These are phyloP conservation scores for Parelbella ahira DNA, from an alignment of 2,888 invertebrate genomes.

Conservation along the genomic window DNA sequence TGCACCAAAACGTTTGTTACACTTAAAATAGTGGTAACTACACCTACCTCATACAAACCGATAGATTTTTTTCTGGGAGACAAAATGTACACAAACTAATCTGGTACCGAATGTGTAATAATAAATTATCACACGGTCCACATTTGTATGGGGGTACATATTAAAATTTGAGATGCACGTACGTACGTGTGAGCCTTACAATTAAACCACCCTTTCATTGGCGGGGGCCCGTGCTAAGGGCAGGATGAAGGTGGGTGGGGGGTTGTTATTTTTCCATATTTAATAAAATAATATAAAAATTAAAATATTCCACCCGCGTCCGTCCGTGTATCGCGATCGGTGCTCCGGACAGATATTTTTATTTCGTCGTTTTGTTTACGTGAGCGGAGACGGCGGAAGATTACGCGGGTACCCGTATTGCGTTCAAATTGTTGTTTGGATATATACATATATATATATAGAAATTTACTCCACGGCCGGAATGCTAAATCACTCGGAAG, in stretches of 20 bases:
- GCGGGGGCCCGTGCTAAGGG: too few relatives aligned
- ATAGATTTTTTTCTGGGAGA: too few relatives aligned
- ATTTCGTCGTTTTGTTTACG: conserved; percentile 62
- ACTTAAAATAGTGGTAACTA: too few relatives aligned
- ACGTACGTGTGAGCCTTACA: conserved; percentile 40
- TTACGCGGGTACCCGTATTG: conserved; percentile 57
- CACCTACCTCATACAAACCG: too few relatives aligned
- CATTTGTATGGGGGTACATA: conserved; percentile 50
- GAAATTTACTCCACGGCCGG: too few relatives aligned
- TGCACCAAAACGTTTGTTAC: too few relatives aligned
- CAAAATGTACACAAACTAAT: too few relatives aligned
- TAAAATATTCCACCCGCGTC: conserved; percentile 72
- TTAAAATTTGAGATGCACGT: conserved; percentile 67
- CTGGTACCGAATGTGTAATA: too few relatives aligned
- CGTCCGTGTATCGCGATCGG: conserved; percentile 72
- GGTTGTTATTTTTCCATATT: conserved; percentile 61
- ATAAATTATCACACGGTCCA: too few relatives aligned
- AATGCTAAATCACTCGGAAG: too few relatives aligned
- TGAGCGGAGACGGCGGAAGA: conserved; percentile 65
- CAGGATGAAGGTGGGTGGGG: too few relatives aligned
- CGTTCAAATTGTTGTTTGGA: conserved; percentile 64
- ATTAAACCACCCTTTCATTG: conserved; percentile 42
- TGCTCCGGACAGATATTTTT: conserved; percentile 64
- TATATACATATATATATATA: too few relatives aligned
- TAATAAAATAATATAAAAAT: conserved; percentile 67